These are phyloP conservation scores for Cossypha dichroa DNA, from an alignment of 2,797 vertebrate genomes.

Conservation along the genomic window DNA sequence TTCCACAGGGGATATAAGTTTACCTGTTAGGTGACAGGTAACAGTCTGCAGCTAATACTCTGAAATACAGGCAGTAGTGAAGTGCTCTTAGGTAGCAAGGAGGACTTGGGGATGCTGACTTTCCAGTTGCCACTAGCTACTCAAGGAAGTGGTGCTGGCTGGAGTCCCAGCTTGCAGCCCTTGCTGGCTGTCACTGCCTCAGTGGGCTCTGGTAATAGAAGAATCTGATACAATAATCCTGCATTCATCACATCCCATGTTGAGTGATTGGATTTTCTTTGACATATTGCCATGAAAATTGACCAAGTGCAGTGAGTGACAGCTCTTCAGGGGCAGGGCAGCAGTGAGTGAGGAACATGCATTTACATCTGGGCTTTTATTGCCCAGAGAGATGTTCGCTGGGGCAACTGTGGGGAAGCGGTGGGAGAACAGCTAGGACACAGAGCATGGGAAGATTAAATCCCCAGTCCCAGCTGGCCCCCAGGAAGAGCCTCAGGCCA, in stretches of 20 bases:
- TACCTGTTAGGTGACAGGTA: background rate
- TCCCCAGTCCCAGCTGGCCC: background rate
- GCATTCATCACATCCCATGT: slow-evolving; percentile 33
- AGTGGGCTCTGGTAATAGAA: background rate
- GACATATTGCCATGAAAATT: slow-evolving; percentile 63
- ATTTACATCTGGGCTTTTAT: background rate
- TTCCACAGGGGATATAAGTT: background rate
- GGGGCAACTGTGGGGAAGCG: background rate
- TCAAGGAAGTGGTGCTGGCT: background rate
- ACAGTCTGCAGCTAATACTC: background rate
- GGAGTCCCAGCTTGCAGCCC: background rate
- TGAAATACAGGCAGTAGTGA: background rate
- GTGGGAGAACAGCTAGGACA: background rate
- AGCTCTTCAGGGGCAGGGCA: slow-evolving; percentile 27
- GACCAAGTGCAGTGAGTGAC: slow-evolving; percentile 45
- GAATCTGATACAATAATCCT: slow-evolving; percentile 56
- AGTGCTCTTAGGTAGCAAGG: background rate
- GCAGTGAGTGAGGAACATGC: background rate
- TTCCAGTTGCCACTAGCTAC: background rate
- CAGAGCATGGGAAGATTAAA: background rate
- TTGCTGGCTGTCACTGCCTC: background rate
- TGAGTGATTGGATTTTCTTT: slow-evolving; percentile 66
- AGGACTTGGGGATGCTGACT: background rate
- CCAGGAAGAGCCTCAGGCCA: background rate
- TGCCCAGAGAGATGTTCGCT: background rate